Evolutionary conservation across 2,797 vertebrate species (phyloP).

Genomic region (Silurus lanzhouensis): DNA sequence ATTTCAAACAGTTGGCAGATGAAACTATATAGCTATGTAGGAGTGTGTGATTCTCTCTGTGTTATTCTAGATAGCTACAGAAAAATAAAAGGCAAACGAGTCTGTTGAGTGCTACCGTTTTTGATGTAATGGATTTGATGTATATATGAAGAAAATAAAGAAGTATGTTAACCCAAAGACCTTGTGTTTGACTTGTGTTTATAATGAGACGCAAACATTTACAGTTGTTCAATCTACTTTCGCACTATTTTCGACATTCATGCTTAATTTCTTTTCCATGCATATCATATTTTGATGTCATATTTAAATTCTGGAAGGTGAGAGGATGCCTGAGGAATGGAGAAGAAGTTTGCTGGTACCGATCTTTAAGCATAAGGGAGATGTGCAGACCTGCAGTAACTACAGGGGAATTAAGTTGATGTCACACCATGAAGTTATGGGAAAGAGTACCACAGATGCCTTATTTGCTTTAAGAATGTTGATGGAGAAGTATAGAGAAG

Average conservation of each 20-base stretch:
- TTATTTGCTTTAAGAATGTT: no score
- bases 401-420: no score
- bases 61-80: conserved; percentile 57
- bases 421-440: no score
- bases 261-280: not conserved
- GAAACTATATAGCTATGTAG: conserved; percentile 55
- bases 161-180: conserved; percentile 1
- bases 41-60: conserved; percentile 66
- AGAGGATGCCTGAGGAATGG: no score
- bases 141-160: conserved; percentile 41
- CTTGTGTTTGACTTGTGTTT: not conserved
- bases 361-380: no score
- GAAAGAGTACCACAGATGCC: no score
- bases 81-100: conserved; percentile 34
- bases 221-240: not conserved
- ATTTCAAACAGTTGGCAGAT: conserved; percentile 41
- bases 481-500: no score
- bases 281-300: not conserved
- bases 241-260: not conserved
- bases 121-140: conserved; percentile 70
- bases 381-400: no score
- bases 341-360: no score
- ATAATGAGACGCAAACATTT: not conserved
- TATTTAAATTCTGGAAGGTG: not conserved
- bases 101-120: conserved; percentile 66